A percentile compares a stretch with the other conserved stretches of the same genome.
phyloP scores from a whole-genome alignment of 2,113 vertebrate species.

The Pipra filicauda region DNA sequence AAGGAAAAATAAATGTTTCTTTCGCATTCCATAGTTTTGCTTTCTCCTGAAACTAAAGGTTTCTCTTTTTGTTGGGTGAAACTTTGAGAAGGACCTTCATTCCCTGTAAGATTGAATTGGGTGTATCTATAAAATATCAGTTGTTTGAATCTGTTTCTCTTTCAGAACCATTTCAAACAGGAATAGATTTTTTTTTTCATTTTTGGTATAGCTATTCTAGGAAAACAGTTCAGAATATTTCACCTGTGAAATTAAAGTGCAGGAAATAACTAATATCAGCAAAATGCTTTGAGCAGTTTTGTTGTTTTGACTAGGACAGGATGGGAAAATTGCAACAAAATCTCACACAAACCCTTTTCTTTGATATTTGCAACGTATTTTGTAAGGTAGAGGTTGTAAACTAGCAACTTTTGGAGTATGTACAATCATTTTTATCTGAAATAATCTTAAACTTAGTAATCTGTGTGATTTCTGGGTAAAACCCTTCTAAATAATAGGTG shows the following conservation, averaged over 20 bases:
- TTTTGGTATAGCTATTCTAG: not conserved
- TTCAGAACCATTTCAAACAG: not conserved
- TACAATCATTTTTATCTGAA: not conserved
- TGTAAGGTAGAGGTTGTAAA: not conserved
- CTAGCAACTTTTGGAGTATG: not conserved
- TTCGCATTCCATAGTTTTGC: not conserved
- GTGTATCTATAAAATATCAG: not conserved
- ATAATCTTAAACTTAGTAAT: not conserved
- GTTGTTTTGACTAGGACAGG: not conserved
- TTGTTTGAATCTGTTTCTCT: not conserved
- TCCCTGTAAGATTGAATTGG: not conserved
- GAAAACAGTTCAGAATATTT: not conserved
- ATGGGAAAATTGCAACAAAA: not conserved
- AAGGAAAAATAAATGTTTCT: not conserved
- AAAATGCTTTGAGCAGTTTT: not conserved
- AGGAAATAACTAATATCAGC: not conserved
- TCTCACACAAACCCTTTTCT: not conserved
- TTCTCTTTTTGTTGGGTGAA: not conserved
- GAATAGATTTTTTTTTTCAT: not conserved
- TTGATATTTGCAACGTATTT: not conserved
- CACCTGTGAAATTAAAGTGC: constrained; percentile 13
- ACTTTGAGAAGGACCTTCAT: not conserved
- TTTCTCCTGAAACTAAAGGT: not conserved
- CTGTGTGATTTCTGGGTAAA: not conserved
- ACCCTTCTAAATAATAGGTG: not conserved